Percentiles rank a stretch among this genome's conserved stretches.
Evolutionary conservation across 2,113 vertebrate genomes (phyloP).

Genomic region (Hippolais icterina): DNA sequence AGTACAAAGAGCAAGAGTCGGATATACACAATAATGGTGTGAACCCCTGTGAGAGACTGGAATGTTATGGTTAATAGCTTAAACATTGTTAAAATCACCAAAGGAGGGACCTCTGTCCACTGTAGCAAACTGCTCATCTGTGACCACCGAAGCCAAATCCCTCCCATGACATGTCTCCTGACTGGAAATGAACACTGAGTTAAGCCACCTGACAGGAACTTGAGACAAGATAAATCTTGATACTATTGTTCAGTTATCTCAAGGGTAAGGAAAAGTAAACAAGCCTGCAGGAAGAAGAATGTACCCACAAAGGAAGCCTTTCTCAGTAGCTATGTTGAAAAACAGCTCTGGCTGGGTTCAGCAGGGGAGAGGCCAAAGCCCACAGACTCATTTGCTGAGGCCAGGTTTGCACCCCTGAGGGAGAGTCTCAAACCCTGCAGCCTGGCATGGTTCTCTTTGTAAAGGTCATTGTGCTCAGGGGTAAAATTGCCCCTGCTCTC

Average conservation of each 20-base stretch:
- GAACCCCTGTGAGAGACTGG: not conserved
- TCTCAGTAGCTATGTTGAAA: not conserved
- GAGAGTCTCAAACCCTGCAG: not conserved
- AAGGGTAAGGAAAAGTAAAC: not conserved
- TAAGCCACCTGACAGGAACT: not conserved
- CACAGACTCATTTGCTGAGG: not conserved
- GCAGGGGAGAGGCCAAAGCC: not conserved
- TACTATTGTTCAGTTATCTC: not conserved
- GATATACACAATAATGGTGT: not conserved
- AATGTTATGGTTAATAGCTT: not conserved
- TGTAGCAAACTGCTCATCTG: not conserved
- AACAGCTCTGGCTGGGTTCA: not conserved
- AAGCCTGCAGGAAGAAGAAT: not conserved
- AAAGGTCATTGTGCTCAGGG: not conserved
- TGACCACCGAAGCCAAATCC: not conserved
- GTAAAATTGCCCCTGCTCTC: not conserved
- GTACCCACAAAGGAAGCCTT: not conserved
- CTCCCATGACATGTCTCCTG: not conserved
- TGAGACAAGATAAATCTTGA: not conserved
- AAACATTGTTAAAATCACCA: not conserved
- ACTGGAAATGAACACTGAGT: not conserved
- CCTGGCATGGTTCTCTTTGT: accelerated
- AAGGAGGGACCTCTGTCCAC: not conserved
- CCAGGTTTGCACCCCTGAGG: not conserved
- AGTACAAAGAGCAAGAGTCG: not conserved